Percentiles rank a stretch among this genome's conserved stretches.
These are phyloP conservation scores for Paracentrotus lividus DNA, from an alignment of 53 echinoderm and acorn worm species.

Conservation along the genomic window DNA sequence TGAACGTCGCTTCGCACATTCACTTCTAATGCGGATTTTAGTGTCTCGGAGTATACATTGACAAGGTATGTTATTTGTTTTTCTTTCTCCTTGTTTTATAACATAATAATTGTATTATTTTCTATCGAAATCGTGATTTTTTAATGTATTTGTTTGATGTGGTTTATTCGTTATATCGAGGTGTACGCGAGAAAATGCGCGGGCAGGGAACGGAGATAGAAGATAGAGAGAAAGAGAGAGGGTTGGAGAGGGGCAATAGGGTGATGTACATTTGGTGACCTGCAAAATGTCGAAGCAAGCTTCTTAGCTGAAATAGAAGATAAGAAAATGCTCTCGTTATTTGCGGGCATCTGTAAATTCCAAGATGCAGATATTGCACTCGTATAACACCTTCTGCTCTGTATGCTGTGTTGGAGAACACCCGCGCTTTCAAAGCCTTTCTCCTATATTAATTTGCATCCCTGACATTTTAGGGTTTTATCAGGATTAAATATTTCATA, in stretches of 20 bases:
- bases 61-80: background rate
- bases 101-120: background rate
- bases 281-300: background rate
- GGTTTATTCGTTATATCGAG: background rate
- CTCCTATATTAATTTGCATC: background rate
- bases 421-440: background rate
- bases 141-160: background rate
- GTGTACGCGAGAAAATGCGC: background rate
- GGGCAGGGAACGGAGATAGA: background rate
- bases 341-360: background rate
- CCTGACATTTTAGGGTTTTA: background rate
- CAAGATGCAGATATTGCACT: background rate
- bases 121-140: background rate
- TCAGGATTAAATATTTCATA: background rate
- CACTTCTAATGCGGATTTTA: background rate
- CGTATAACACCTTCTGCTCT: background rate
- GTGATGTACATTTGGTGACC: background rate
- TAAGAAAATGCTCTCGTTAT: background rate
- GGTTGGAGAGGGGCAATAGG: background rate
- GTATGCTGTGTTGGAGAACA: background rate
- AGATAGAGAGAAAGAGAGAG: conserved; percentile 1
- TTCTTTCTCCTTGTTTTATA: background rate
- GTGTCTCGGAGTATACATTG: background rate
- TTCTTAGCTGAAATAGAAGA: background rate
- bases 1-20: background rate